Evolutionary conservation across 2,113 vertebrate genomes (phyloP).

Genomic region (Mobula birostris): DNA sequence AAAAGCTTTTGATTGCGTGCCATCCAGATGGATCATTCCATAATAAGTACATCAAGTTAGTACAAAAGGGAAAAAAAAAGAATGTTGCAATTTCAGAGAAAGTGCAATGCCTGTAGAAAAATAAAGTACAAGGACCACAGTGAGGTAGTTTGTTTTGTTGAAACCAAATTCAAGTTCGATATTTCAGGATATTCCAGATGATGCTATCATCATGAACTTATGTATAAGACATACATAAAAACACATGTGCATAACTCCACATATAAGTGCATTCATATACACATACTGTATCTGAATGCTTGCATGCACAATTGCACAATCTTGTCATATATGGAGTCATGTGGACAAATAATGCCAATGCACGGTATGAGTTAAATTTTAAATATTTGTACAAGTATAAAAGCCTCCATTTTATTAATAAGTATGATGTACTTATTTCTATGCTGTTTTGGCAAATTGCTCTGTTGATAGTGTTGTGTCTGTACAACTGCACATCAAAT

Average conservation of each 20-base stretch:
- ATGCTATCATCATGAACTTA: not conserved
- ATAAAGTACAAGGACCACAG: too few relatives aligned
- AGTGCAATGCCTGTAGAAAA: too few relatives aligned
- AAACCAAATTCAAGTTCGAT: not conserved
- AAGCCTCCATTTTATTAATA: not conserved
- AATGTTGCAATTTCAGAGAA: too few relatives aligned
- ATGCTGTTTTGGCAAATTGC: not conserved
- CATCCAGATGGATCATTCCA: too few relatives aligned
- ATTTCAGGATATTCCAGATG: not conserved
- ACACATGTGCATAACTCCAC: not conserved
- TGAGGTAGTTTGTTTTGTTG: not conserved
- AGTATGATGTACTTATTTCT: not conserved
- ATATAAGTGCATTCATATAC: not conserved
- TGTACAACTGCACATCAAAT: too few relatives aligned
- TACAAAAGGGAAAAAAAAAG: too few relatives aligned
- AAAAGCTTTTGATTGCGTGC: too few relatives aligned
- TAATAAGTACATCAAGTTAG: too few relatives aligned
- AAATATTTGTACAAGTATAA: not conserved
- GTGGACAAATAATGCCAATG: not conserved
- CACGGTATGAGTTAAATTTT: not conserved
- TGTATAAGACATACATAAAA: not conserved
- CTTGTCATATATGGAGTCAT: not conserved
- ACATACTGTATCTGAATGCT: not conserved
- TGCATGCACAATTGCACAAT: not conserved
- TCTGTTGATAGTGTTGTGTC: not conserved